A percentile compares a stretch with the other conserved stretches of the same genome.
Conservation (phyloP, 2,113 vertebrate species). For the Anguilla rostrata region DNA sequence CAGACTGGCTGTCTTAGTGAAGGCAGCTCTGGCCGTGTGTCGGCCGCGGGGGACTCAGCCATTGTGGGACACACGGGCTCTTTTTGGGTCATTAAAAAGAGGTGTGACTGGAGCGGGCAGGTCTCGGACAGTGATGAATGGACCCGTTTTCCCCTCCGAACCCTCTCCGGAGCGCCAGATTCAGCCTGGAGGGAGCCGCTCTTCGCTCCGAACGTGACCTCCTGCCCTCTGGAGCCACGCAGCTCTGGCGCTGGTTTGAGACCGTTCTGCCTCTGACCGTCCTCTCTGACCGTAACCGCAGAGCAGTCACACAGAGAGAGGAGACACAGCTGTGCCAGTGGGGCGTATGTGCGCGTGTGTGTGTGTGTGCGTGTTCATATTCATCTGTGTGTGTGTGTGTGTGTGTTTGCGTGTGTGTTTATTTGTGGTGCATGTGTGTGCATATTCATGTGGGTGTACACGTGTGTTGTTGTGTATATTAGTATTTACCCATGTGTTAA, state of each 20-base stretch:
- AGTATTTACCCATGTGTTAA: background rate
- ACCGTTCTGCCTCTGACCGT: background rate
- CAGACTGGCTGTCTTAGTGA: background rate
- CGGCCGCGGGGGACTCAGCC: background rate
- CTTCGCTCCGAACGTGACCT: background rate
- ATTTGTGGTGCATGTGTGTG: background rate
- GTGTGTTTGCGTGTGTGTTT: background rate
- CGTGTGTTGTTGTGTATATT: background rate
- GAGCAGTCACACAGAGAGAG: background rate
- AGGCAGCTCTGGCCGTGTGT: background rate
- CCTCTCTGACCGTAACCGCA: background rate
- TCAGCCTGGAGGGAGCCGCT: background rate
- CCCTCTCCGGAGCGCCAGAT: background rate
- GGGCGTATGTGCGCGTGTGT: background rate
- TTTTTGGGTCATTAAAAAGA: background rate
- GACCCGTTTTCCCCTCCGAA: background rate
- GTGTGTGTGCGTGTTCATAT: background rate
- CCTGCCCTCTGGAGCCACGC: background rate
- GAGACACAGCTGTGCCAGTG: background rate
- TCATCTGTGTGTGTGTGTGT: background rate
- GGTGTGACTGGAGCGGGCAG: background rate
- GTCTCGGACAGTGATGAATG: conserved; percentile 3
- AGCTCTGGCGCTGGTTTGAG: background rate
- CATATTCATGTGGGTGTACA: background rate
- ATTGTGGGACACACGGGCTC: background rate